phyloP scores from a whole-genome alignment of 1,140 invertebrate species.

The Thereuonema tuberculata region DNA sequence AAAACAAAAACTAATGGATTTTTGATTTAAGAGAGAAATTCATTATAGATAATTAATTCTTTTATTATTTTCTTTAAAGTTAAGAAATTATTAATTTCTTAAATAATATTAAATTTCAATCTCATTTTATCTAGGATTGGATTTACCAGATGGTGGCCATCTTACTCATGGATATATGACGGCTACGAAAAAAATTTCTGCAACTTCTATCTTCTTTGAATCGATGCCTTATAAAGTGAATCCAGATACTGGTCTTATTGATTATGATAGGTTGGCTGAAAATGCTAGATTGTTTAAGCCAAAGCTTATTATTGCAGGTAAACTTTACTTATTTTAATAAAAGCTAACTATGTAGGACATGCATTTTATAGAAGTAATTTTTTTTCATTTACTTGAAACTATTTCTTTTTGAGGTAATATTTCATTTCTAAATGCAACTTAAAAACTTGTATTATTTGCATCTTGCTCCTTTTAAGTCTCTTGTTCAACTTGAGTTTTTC shows the following conservation, averaged over 20 bases:
- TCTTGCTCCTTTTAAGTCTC: too few species aligned
- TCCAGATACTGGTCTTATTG: slow-evolving; percentile 72
- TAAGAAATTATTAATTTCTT: background rate
- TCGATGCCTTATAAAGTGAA: slow-evolving; percentile 95
- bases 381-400: slow-evolving; percentile 2
- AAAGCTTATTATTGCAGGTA: slow-evolving; percentile 77
- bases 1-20: too few species aligned
- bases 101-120: background rate
- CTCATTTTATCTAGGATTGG: slow-evolving; percentile 39
- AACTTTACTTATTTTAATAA: slow-evolving; percentile 9
- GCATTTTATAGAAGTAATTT: too few species aligned
- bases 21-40: too few species aligned
- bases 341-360: too few species aligned
- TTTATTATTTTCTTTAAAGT: too few species aligned
- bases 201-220: slow-evolving; percentile 95
- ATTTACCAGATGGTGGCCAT: slow-evolving; percentile 94
- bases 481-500: too few species aligned
- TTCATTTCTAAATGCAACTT: too few species aligned
- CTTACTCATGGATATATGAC: slow-evolving; percentile 91
- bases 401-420: background rate
- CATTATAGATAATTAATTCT: too few species aligned
- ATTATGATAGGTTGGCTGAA: slow-evolving; percentile 76
- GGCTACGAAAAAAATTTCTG: slow-evolving; percentile 80
- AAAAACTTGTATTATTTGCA: too few species aligned
- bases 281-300: slow-evolving; percentile 80